Base-by-base conservation (phyloP, 2,888 invertebrate genomes). In the Poecilobothrus nobilitatus region DNA sequence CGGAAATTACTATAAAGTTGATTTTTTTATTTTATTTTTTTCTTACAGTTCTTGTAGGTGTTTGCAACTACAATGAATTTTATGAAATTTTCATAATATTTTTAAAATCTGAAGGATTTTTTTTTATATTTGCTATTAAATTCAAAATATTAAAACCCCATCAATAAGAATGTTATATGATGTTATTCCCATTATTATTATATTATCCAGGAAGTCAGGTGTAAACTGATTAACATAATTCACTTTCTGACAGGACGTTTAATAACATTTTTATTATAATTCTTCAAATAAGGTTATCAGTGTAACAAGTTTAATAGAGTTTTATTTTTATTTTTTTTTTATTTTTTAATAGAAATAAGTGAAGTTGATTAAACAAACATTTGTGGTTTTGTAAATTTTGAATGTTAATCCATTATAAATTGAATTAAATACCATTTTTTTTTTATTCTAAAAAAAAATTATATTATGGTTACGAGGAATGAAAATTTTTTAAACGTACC, bases 401-500 rank as follows among this genome's bases (percentile, higher is more conserved):
- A 27, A 27, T 5, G 27, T 4, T 2, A 4, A 27, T 27, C 27
- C 5, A 27, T 27, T 27, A 27, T 4, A 5, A 27, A 27, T 27
- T 4, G 2, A 27, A 5, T 27, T 27, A 4, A 5, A 27, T 5
- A 5, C 27, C 5, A 27, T 27, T 27, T 27, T 27, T 27, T 27
- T 5, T 5, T 4, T 27, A 27, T 5, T 27, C 5, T 27, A 27
- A 27, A 27, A 27, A 27, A 27, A 27, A 27, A 27, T 27, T 27
- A 5, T 27, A 8, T 37, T 37, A 10, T 7, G 7, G 2, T 37
- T 37, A 10, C 9, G 37, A 5, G 9, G 9, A 37, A 53, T 53
- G 15, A 53, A 53, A 18, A 18, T 18, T 53, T 44, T 53, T 9
- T 53, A 53, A 53, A 75, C 78, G 81, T 80, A 84, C 84, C 84